These are phyloP conservation scores for Lycodopsis pacificus DNA, from an alignment of 2,797 vertebrate species.

Conservation along the genomic window DNA sequence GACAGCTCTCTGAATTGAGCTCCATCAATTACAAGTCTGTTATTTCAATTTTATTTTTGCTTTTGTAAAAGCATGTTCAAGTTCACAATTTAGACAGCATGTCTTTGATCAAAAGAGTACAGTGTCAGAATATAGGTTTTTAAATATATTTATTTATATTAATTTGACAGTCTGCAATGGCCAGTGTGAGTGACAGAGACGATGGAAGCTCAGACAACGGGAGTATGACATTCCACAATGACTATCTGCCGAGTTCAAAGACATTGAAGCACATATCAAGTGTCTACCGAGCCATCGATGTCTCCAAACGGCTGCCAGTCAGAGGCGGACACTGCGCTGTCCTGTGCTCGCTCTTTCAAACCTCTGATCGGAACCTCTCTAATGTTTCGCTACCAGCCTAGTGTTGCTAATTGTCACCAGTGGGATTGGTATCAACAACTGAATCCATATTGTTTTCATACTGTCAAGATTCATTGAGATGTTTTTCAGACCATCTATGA, in stretches of 20 bases:
- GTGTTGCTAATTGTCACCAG: slow-evolving; percentile 3
- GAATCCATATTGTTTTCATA: slow-evolving; percentile 4
- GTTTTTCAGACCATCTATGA: neutral
- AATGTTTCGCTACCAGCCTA: slow-evolving; percentile 21
- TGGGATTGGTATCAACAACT: neutral
- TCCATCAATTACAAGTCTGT: slow-evolving; percentile 32
- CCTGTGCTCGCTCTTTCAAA: slow-evolving; percentile 29
- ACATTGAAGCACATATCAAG: slow-evolving; percentile 31
- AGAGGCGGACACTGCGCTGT: slow-evolving; percentile 12
- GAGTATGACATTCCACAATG: slow-evolving; percentile 32
- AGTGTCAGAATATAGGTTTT: slow-evolving; percentile 30
- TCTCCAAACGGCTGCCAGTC: slow-evolving; percentile 44
- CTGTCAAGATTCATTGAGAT: neutral
- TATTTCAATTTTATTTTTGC: slow-evolving; percentile 16
- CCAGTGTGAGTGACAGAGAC: slow-evolving; percentile 38
- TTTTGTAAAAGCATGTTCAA: slow-evolving; percentile 27
- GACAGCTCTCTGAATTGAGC: slow-evolving; percentile 50
- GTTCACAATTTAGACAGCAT: slow-evolving; percentile 38
- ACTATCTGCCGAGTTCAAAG: slow-evolving; percentile 59
- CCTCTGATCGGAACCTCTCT: slow-evolving; percentile 25
- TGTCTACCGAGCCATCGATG: slow-evolving; percentile 37
- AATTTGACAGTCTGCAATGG: slow-evolving; percentile 49
- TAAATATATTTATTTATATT: slow-evolving; percentile 15
- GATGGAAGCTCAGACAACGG: slow-evolving; percentile 31
- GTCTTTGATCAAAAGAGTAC: slow-evolving; percentile 50